Evolutionary conservation across 2,113 vertebrate genomes (phyloP), one percentile per base, ranked within the genome.

Genomic region (Genyomyrus donnyi): DNA sequence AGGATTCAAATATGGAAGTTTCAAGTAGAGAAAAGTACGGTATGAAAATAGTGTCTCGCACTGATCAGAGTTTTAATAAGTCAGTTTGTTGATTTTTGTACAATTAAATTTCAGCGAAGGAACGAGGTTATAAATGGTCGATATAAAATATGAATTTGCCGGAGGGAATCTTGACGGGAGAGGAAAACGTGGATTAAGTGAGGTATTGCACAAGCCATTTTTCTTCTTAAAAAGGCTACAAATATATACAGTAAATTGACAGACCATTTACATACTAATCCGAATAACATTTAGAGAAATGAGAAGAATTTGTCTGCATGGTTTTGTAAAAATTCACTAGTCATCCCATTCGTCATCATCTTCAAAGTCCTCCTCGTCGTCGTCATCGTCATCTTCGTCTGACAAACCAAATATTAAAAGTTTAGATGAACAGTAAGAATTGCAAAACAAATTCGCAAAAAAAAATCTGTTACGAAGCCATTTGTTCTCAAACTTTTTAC

Each of bases 261-360:
- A 98, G 95, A 98, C 97, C 96, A 97, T 98, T 97, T 97, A 97
- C 96, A 97, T 96, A 95, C 96, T 96, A 96, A 96, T 96, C 97
- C 97, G 97, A 98, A 97, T 97, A 96, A 96, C 95, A 94, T 96
- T 96, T 95, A 97, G 97, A 98, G 96, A 97, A 96, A 96, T 96
- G 97, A 91, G 95, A 94, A 96, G 95, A 91, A 96, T 97, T 97
- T 97, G 96, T 97, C 94, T 95, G 92, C 93, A 93, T 95, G 94
- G 91, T 92, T 94, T 95, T 93, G 93, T 95, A 93, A 74, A 93
- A 93, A 92, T 85, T 89, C 94, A 94, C 97, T 97, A 99, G 96
- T 99, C 98, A 88, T 99, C 98, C 98, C 98, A 99, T 95, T 99
- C 98, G 0, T 99, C 98, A n/a, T 99, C 98, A 35, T 99, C 98